Percentiles rank a stretch among this genome's conserved stretches.
These are phyloP conservation scores for Vulpes ferrilata DNA, from an alignment of 2,113 vertebrate species.

Conservation along the genomic window DNA sequence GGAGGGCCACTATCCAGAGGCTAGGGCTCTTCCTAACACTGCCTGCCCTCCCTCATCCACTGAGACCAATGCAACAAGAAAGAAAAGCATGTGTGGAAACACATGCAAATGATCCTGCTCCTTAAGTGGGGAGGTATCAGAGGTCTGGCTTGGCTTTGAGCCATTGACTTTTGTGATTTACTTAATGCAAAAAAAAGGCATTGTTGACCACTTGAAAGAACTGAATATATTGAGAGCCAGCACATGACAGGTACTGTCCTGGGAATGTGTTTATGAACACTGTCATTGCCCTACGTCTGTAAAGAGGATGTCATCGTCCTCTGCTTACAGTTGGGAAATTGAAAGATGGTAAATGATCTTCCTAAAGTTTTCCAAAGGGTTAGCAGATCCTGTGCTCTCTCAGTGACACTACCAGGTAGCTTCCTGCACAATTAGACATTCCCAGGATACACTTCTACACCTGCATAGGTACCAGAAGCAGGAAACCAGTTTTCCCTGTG, in stretches of 20 bases:
- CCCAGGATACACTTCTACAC: neutral
- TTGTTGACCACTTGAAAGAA: slow-evolving; percentile 57
- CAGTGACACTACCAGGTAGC: neutral
- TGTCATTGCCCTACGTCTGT: neutral
- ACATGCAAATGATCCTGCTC: slow-evolving; percentile 69
- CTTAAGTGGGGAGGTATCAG: slow-evolving; percentile 82
- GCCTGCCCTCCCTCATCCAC: slow-evolving; percentile 83
- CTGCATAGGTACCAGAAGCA: neutral
- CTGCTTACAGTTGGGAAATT: neutral
- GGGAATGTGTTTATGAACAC: neutral
- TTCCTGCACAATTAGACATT: neutral
- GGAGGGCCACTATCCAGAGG: slow-evolving; percentile 85
- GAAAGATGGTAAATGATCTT: neutral
- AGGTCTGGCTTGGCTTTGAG: slow-evolving; percentile 72
- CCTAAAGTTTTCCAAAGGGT: neutral
- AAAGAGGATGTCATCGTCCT: neutral
- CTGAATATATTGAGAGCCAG: neutral
- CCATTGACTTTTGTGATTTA: slow-evolving; percentile 67
- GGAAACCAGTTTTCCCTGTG: neutral
- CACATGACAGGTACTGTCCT: neutral
- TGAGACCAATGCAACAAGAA: slow-evolving; percentile 76
- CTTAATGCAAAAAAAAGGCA: slow-evolving; percentile 66
- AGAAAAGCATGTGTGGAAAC: slow-evolving; percentile 76
- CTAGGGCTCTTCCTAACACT: slow-evolving; percentile 84
- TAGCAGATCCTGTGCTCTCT: neutral